Conservation (phyloP, 23 tunicate genomes). For the Ascidia mentula region DNA sequence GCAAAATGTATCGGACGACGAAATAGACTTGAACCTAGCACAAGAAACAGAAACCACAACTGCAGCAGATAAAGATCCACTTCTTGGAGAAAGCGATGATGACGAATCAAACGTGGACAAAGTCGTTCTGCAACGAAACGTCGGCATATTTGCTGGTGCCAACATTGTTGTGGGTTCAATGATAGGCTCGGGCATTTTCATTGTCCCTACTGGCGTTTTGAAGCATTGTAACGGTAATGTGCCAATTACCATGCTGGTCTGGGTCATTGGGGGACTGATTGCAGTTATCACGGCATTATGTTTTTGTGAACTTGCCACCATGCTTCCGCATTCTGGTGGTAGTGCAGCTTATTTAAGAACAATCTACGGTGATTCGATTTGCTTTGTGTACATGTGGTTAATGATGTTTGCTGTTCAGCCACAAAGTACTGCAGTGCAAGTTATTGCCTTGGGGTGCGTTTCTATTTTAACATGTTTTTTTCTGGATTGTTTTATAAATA, state of each 20-base stretch:
- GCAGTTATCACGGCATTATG: slow-evolving; percentile 74
- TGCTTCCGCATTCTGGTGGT: slow-evolving; percentile 87
- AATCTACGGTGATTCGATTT: slow-evolving; percentile 60
- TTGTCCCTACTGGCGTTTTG: slow-evolving; percentile 83
- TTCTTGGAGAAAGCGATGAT: background rate
- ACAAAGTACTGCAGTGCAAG: slow-evolving; percentile 69
- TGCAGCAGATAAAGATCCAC: background rate
- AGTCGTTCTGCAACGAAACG: slow-evolving; percentile 32
- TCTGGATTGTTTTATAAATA: background rate
- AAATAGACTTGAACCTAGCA: background rate
- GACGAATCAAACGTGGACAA: background rate
- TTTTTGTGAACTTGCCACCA: slow-evolving; percentile 70
- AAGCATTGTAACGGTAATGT: slow-evolving; percentile 79
- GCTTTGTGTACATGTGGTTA: slow-evolving; percentile 82
- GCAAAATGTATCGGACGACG: background rate
- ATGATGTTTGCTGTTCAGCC: slow-evolving; percentile 46
- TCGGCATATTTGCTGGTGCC: slow-evolving; percentile 64
- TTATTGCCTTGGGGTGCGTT: slow-evolving; percentile 86
- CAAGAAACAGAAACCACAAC: no score
- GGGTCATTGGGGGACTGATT: slow-evolving; percentile 78
- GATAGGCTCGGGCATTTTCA: slow-evolving; percentile 93
- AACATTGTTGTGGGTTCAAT: slow-evolving; percentile 81
- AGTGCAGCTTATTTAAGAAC: slow-evolving; percentile 58
- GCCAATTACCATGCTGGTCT: slow-evolving; percentile 50
- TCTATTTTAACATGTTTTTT: background rate